These are phyloP conservation scores for Zosterops borbonicus DNA, from an alignment of 2,113 vertebrate genomes.

Conservation along the genomic window DNA sequence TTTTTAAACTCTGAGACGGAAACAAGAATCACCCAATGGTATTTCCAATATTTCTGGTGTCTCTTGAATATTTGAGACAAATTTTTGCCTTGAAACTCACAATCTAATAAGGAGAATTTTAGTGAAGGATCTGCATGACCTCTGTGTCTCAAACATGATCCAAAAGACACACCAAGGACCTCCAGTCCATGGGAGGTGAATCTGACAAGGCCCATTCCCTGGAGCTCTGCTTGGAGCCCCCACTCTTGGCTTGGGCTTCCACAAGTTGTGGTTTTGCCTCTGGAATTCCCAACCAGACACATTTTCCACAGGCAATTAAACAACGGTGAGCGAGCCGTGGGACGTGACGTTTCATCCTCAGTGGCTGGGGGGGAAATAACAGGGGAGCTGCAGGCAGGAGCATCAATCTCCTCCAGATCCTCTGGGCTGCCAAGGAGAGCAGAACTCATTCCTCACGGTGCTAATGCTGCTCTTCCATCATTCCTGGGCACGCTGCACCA, in stretches of 20 bases:
- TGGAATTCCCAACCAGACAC: slow-evolving; percentile 36
- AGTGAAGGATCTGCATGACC: background rate
- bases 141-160: rapidly evolving
- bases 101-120: background rate
- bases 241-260: background rate
- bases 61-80: background rate
- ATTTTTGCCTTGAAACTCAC: background rate
- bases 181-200: background rate
- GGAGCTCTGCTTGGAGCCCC: background rate
- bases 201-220: background rate
- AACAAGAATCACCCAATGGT: background rate
- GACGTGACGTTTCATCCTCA: slow-evolving; percentile 57
- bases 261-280: slow-evolving; percentile 23
- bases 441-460: slow-evolving; percentile 60
- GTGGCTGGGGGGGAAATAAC: slow-evolving; percentile 32
- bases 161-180: background rate
- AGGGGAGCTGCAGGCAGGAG: slow-evolving; percentile 50
- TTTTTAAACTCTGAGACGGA: background rate
- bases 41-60: background rate
- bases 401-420: slow-evolving; percentile 66
- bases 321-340: slow-evolving; percentile 43
- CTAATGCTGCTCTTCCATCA: slow-evolving; percentile 54
- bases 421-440: slow-evolving; percentile 63
- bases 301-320: slow-evolving; percentile 69
- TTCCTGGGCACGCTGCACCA: background rate